These are phyloP conservation scores for Parotocinclus haroldoi DNA, from an alignment of 2,797 vertebrate genomes.

Conservation along the genomic window DNA sequence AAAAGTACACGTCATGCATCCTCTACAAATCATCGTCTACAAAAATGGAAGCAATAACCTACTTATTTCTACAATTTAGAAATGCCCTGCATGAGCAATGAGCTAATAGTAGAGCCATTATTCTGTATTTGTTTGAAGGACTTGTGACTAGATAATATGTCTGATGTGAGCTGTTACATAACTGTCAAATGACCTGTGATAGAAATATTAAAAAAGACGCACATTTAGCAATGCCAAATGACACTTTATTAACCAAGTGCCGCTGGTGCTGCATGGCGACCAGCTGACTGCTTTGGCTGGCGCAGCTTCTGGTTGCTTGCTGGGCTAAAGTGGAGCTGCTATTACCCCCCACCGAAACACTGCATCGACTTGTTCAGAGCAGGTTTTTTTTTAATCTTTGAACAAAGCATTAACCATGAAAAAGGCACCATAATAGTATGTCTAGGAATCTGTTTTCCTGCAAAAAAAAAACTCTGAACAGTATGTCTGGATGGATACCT, in stretches of 20 bases:
- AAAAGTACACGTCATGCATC: too few relatives aligned
- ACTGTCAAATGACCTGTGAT: conserved; percentile 44
- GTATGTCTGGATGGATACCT: conserved; percentile 4
- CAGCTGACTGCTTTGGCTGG: conserved; percentile 60
- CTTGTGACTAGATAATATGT: conserved; percentile 3
- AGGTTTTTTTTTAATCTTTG: conserved; percentile 51
- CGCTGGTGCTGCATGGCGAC: conserved; percentile 45
- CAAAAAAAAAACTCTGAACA: neutral
- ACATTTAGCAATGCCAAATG: conserved; percentile 50
- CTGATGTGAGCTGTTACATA: conserved; percentile 27
- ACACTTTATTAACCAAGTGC: conserved; percentile 44
- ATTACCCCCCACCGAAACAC: conserved; percentile 59
- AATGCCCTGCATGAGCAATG: neutral
- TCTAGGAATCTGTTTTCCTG: conserved; percentile 16
- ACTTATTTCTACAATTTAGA: conserved; percentile 11
- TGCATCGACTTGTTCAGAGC: conserved; percentile 62
- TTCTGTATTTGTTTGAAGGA: conserved; percentile 6
- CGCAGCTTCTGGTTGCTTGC: conserved; percentile 63
- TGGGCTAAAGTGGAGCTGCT: conserved; percentile 64
- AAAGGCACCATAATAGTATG: conserved; percentile 35
- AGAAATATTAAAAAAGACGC: conserved; percentile 52
- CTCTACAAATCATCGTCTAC: too few relatives aligned
- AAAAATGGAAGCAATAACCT: neutral
- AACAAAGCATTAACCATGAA: conserved; percentile 59
- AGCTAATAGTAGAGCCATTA: conserved; percentile 1